Evolutionary conservation across 2,888 invertebrate species (phyloP).

Genomic region (Hypselothyrea guttata): DNA sequence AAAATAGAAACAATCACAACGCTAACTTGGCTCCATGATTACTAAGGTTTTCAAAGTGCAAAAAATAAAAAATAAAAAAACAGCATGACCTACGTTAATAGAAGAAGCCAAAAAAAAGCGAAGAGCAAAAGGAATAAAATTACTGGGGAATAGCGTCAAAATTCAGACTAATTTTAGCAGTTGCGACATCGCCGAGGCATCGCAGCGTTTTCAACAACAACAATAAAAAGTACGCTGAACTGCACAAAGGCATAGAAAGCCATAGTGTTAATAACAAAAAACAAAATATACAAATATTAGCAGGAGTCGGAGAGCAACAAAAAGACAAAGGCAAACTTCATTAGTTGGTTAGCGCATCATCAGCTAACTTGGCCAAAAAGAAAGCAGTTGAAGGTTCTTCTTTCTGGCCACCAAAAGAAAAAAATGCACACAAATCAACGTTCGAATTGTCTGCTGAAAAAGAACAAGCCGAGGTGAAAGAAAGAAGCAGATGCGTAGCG

Average conservation of each 20-base stretch:
- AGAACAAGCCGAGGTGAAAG: conserved; percentile 30
- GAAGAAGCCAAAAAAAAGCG: conserved; percentile 27
- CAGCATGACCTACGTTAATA: conserved; percentile 77
- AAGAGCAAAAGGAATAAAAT: conserved; percentile 9
- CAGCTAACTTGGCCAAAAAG: conserved; percentile 59
- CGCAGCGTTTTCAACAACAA: conserved; percentile 38
- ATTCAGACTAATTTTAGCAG: conserved; percentile 71
- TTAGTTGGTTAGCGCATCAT: conserved; percentile 58
- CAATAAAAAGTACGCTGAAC: conserved; percentile 74
- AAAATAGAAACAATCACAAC: conserved; percentile 10
- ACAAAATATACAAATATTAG: conserved; percentile 9
- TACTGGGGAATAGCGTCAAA: conserved; percentile 23
- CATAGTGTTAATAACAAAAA: conserved; percentile 53
- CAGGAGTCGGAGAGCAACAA: conserved; percentile 8
- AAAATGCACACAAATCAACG: conserved; percentile 73
- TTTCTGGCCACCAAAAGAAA: conserved; percentile 52
- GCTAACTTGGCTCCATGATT: conserved; percentile 41
- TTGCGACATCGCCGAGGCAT: conserved; percentile 71
- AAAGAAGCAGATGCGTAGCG: conserved; percentile 25
- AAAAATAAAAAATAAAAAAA: conserved; percentile 45
- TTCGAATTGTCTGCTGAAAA: conserved; percentile 60
- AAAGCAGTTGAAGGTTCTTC: conserved; percentile 63
- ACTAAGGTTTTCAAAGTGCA: too few species aligned
- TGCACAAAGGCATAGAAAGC: conserved; percentile 58
- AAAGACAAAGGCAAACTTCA: conserved; percentile 68